A percentile compares a stretch with the other conserved stretches of the same genome.
phyloP scores from a whole-genome alignment of 2,113 vertebrate genomes.

The Guaruba guarouba region DNA sequence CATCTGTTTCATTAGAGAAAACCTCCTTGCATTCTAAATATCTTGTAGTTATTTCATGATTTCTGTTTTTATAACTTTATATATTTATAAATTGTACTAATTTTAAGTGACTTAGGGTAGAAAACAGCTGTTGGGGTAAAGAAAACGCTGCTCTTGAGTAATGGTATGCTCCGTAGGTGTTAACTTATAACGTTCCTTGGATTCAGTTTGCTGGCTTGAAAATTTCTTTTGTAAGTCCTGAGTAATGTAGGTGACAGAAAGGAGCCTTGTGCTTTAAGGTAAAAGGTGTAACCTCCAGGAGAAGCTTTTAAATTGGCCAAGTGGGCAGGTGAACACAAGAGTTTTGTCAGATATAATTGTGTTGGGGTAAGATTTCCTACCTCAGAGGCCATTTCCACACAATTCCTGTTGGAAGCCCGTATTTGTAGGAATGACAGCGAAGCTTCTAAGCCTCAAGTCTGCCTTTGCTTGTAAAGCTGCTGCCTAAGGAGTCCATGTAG shows the following conservation, averaged over 20 bases:
- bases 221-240: neutral
- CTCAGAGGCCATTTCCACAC: neutral
- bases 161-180: neutral
- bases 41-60: neutral
- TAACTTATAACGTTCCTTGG: neutral
- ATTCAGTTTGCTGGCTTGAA: neutral
- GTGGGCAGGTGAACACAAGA: neutral
- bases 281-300: neutral
- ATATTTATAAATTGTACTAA: neutral
- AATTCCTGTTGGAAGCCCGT: neutral
- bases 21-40: slow-evolving; percentile 11
- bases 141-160: neutral
- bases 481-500: neutral
- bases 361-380: neutral
- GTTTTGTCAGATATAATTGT: neutral
- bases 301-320: neutral
- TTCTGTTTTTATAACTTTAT: neutral
- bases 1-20: neutral
- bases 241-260: neutral
- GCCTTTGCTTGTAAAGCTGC: neutral
- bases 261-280: neutral
- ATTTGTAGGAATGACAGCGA: neutral
- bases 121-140: neutral
- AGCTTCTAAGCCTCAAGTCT: neutral
- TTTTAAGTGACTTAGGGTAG: neutral